Base-by-base conservation (phyloP, 1,140 invertebrate genomes). In the Zaprionus lachaisei region DNA sequence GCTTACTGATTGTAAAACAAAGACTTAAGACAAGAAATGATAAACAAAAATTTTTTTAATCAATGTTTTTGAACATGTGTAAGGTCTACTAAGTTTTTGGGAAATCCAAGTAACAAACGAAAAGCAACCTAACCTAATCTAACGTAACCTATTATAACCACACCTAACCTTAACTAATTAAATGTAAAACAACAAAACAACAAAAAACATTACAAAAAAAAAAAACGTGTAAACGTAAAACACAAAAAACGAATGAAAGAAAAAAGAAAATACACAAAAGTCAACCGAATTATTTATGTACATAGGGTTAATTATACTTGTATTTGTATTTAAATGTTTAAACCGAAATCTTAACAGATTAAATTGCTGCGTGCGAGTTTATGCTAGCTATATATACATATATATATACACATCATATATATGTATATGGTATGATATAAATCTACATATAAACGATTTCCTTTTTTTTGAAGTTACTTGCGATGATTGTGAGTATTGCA, bases 1-100 rank as follows among this genome's bases (percentile, higher is more conserved):
- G 85, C 85, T 89, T 89, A 89, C 85, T 90, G 79, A 89, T 84
- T 84, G 85, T 81, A 89, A 89, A 89, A 89, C 85, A 89, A 89
- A 89, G 85, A 89, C 85, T 89, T 90, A 81, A 89, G 44, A 74
- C 37, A 77, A 69, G 70, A 72, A 72, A 76, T 71, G 68, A 72
- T 60, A 67, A 63, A 49, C 60, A 68, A 67, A 67, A 66, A 74
- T 78, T 78, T 78, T 78, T 69, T 77, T 56, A 58, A 58, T 61
- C 54, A 77, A 77, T 65, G 56, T 72, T 77, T 69, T 72, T 76
- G 57, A 72, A 77, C 47, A 70, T 64, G 51, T 72, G 58, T 71
- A 77, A 77, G 70, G 70, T 77, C 68, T 65, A 65, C 54, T 70
- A 75, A 63, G 66, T 70, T 62, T 74, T 69, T 71, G 54, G 58